Conservation (phyloP, 2,888 invertebrate genomes). For the Ischnus inquisitorius region DNA sequence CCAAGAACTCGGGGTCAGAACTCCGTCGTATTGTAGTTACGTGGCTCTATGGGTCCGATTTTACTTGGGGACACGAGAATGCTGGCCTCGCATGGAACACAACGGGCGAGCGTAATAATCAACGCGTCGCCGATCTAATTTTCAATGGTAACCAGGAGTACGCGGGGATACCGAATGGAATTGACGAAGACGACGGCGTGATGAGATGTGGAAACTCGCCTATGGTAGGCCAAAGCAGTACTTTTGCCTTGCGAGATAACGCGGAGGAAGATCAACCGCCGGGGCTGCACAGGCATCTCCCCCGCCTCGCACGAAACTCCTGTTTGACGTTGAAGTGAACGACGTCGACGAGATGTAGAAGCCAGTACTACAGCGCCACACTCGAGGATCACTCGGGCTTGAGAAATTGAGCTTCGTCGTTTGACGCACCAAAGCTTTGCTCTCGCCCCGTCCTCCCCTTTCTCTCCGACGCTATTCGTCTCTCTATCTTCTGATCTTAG, state of each 20-base stretch:
- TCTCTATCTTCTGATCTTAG: constrained; percentile 9
- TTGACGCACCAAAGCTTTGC: constrained; percentile 63
- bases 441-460: not conserved
- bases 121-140: constrained; percentile 4
- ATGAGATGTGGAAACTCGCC: not conserved
- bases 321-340: constrained; percentile 68
- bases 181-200: not conserved
- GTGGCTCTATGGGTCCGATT: not conserved
- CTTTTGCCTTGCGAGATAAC: constrained; percentile 66
- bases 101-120: not conserved
- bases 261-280: not conserved
- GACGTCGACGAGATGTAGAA: constrained; percentile 33
- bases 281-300: not conserved
- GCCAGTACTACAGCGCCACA: constrained; percentile 42
- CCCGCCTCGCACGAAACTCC: constrained; percentile 29
- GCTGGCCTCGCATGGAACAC: not conserved
- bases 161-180: constrained; percentile 2
- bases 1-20: constrained; percentile 23
- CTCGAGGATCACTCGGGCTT: constrained; percentile 61
- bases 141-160: not conserved
- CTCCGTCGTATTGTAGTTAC: not conserved
- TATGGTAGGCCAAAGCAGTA: constrained; percentile 59
- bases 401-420: constrained; percentile 74
- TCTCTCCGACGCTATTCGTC: not conserved
- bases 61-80: not conserved